Conservation (phyloP, 1,140 invertebrate genomes). For the Hypsibius dujardini region DNA sequence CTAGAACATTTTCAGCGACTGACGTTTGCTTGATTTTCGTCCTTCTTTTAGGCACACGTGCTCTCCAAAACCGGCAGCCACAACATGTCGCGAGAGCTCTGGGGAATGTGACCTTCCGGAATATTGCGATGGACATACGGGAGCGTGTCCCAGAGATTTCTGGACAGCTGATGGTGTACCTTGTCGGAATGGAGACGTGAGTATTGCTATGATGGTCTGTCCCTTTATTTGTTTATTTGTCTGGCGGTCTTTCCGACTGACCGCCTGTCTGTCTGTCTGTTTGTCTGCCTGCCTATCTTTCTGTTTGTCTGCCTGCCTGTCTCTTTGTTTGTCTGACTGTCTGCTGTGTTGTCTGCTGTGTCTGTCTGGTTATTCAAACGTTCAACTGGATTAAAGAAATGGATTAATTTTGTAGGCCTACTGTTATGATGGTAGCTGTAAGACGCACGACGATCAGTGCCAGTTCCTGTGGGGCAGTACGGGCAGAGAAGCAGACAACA, state of each 20-base stretch:
- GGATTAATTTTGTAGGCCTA: constrained; percentile 51
- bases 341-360: not conserved
- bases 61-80: constrained; percentile 52
- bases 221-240: no score
- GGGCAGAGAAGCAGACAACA: constrained; percentile 57
- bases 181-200: constrained; percentile 54
- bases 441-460: constrained; percentile 78
- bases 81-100: constrained; percentile 54
- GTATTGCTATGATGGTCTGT: no score
- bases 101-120: constrained; percentile 88
- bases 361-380: constrained; percentile 16
- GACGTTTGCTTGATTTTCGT: no score
- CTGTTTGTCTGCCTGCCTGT: no score
- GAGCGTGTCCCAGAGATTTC: constrained; percentile 78
- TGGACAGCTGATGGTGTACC: constrained; percentile 68
- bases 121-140: constrained; percentile 76
- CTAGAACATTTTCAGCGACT: constrained; percentile 36
- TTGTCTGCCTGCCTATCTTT: no score
- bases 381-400: no score
- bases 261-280: no score
- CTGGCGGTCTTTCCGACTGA: no score
- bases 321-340: constrained; percentile 14
- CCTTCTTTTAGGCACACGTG: constrained; percentile 44
- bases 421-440: constrained; percentile 76
- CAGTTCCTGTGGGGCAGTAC: constrained; percentile 81